Evolutionary conservation across 2,113 vertebrate species (phyloP), one percentile per base, ranked within the genome.

Genomic region (Boleophthalmus pectinirostris): DNA sequence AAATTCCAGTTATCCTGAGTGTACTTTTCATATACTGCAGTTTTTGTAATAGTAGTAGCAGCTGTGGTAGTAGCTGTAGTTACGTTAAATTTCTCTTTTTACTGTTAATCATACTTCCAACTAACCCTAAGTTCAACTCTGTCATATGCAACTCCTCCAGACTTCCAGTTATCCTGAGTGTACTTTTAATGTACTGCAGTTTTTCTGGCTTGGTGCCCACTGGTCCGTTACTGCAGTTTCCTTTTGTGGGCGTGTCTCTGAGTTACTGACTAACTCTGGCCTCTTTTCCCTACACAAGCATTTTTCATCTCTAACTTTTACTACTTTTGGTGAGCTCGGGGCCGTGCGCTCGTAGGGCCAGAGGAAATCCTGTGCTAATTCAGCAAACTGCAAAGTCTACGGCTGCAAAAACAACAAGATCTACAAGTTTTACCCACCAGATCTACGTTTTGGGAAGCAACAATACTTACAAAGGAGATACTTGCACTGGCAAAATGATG

Each of bases 311-410:
- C 47, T 75, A 54, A 54, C n/a, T 83, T 86, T 84, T 72, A 67
- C 80, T 70, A 63, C 43, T 46, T 83, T 54, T 72, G 81, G 80
- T 68, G 82, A 74, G 72, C 69, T 75, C 78, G 23, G 21, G 5
- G 21, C 56, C 4, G 56, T 76, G 79, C 87, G 90, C 83, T 89
- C 92, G 90, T 91, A 90, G 89, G 91, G 88, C 90, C 72, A 87
- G 77, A 91, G 89, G 88, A 91, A 83, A 89, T 91, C 90, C 90
- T 87, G 87, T 87, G 86, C 83, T 38, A 79, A 64, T 75, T 88
- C 90, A 91, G 82, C 89, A 85, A 58, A 12, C 13, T 77, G 74
- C 14, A 5, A 24, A 24, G 65, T 43, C 25, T 15, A 71, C 65
- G 46, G 29, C 47, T 6, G 5, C 2, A n/a, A 53, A 5, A n/a